phyloP scores from a whole-genome alignment of 1,140 invertebrate genomes.

The Arctopsyche grandis region DNA sequence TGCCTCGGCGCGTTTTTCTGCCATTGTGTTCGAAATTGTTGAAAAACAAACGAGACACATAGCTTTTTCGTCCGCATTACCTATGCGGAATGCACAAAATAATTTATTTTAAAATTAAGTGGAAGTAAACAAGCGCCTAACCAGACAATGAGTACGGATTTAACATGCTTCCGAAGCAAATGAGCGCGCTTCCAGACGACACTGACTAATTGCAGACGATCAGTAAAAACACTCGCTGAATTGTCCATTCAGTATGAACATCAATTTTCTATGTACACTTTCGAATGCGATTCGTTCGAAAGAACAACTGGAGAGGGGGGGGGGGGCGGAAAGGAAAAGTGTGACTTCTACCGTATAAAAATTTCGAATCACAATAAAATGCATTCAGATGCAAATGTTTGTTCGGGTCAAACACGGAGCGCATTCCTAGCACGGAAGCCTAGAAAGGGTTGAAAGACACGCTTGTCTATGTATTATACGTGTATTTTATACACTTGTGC shows the following conservation, averaged over 20 bases:
- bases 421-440: not conserved
- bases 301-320: no score
- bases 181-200: conserved; percentile 27
- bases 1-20: no score
- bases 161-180: conserved; percentile 35
- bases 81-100: conserved; percentile 8
- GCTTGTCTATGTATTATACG: not conserved
- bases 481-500: conserved; percentile 2
- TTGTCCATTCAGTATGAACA: not conserved
- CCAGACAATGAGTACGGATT: conserved; percentile 16
- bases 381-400: conserved; percentile 22
- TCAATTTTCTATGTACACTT: conserved; percentile 4
- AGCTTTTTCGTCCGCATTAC: not conserved
- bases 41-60: no score
- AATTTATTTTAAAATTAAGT: conserved; percentile 28
- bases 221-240: conserved; percentile 24
- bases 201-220: conserved; percentile 33
- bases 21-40: no score
- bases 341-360: no score
- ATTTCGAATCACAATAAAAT: conserved; percentile 13
- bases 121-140: conserved; percentile 15
- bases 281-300: not conserved
- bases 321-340: no score
- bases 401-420: not conserved
- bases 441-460: not conserved